These are phyloP conservation scores for Etheostoma cragini DNA, from an alignment of 2,113 vertebrate genomes.

Conservation along the genomic window DNA sequence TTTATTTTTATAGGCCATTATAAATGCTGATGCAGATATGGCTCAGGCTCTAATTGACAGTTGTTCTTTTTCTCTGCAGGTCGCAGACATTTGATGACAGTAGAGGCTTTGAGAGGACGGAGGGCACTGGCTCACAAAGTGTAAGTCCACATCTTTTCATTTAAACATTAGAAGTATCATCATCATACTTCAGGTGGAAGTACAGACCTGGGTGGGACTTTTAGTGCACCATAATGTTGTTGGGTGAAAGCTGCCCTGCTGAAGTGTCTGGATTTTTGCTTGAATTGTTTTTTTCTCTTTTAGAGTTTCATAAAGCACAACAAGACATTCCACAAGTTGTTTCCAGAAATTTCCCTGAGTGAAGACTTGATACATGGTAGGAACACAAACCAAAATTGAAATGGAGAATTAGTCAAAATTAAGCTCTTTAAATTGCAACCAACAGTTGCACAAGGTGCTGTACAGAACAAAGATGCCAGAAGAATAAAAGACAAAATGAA, in stretches of 20 bases:
- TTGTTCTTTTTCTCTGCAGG: constrained; percentile 59
- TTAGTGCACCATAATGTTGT: not conserved
- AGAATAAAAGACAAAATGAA: not conserved
- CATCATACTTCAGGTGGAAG: not conserved
- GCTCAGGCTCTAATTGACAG: not conserved
- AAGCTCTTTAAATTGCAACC: no score
- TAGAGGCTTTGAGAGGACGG: constrained; percentile 68
- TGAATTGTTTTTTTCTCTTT: not conserved
- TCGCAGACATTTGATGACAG: constrained; percentile 80
- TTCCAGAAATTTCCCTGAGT: constrained; percentile 81
- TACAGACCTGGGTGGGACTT: not conserved
- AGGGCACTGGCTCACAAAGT: constrained; percentile 63
- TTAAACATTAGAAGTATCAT: not conserved
- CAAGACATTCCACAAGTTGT: constrained; percentile 87
- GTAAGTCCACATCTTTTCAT: constrained; percentile 50
- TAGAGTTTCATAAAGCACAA: constrained; percentile 85
- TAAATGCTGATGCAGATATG: no score
- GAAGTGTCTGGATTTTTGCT: not conserved
- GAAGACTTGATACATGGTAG: constrained; percentile 86
- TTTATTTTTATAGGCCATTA: no score
- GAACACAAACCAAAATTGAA: constrained; percentile 4
- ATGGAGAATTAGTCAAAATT: no score
- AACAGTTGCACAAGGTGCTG: no score
- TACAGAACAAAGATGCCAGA: no score
- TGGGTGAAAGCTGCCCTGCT: not conserved